Evolutionary conservation across 2,888 invertebrate genomes (phyloP).

Genomic region (Agrilus biguttatus): DNA sequence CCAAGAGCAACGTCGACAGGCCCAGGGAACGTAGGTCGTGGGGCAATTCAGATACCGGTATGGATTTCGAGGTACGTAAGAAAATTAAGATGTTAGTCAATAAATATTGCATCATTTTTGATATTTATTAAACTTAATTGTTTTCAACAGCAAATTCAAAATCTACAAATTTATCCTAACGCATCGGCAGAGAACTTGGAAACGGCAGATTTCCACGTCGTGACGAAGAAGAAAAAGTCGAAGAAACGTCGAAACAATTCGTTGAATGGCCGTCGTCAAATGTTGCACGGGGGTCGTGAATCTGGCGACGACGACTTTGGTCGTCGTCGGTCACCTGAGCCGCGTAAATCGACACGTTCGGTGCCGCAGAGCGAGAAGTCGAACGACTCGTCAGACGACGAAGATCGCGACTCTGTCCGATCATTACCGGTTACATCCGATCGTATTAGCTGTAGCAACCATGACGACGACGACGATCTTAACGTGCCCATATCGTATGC

Average conservation of each 20-base stretch:
- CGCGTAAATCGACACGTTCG: conserved; percentile 57
- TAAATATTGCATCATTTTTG: background rate
- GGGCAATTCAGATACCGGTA: conserved; percentile 23
- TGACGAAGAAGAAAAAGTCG: conserved; percentile 68
- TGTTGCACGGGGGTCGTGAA: conserved; percentile 7
- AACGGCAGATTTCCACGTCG: conserved; percentile 65
- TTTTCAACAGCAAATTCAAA: conserved; percentile 6
- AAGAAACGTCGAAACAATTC: conserved; percentile 46
- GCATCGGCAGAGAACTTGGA: conserved; percentile 31
- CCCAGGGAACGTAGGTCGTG: conserved; percentile 24
- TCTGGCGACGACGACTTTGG: conserved; percentile 13
- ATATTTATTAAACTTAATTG: background rate
- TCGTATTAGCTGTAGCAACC: conserved; percentile 9
- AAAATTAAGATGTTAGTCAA: background rate
- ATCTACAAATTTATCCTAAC: conserved; percentile 23
- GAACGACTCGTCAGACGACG: conserved; percentile 61
- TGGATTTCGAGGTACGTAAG: background rate
- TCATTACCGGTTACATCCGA: conserved; percentile 52
- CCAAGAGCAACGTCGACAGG: conserved; percentile 19
- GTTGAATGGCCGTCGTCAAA: conserved; percentile 28
- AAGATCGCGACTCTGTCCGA: conserved; percentile 55
- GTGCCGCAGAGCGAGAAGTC: conserved; percentile 75
- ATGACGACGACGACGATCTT: conserved; percentile 3
- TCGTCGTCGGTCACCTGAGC: conserved; percentile 14
- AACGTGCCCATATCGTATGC: conserved; percentile 50